Base-by-base conservation (phyloP, 2,113 vertebrate species). In the Oenanthe oenanthe region DNA sequence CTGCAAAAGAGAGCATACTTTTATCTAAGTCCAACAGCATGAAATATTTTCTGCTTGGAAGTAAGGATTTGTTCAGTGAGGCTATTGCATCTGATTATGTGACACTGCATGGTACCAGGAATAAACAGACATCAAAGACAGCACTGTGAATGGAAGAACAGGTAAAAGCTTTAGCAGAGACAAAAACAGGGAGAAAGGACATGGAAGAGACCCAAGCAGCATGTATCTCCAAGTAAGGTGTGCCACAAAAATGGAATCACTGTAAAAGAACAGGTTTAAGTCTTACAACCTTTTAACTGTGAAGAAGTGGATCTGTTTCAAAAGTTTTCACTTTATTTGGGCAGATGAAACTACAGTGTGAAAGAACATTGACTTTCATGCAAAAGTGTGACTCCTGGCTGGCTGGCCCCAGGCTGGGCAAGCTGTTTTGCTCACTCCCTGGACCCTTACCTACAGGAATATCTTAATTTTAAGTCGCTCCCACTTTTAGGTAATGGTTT, bases 121-220 rank as follows among this genome's bases (percentile, higher is more conserved):
- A 93, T 77, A 94, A 93, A 91, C 51, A 93, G 65, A 87, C 77
- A 87, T 91, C 72, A 77, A 94, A 86, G 87, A 40, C 54, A 80
- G 42, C 8, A 61, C 20, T 24, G 5, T 40, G 72, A 91, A 80
- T 48, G 54, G 50, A 68, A 68, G 67, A 75, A 86, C 7, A 65
- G 18, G 13, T 58, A 65, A 96, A 83, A 83, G 53, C 58, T 79
- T 83, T n/a, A 61, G 84, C 40, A 83, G 19, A 73, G 18, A 56
- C 17, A 34, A 79, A 63, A 71, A n/a, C 5, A 8, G 17, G 11
- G 9, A 79, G 40, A 92, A 83, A 65, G 11, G 31, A 68, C 65
- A 19, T 10, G 12, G 40, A 56, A 86, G 13, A 77, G 32, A 80
- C 42, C 17, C 48, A 80, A 76, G 24, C 31, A 80, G 62, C 9